phyloP scores from a whole-genome alignment of 2,888 invertebrate genomes.

The Nephrocerus scutellatus region DNA sequence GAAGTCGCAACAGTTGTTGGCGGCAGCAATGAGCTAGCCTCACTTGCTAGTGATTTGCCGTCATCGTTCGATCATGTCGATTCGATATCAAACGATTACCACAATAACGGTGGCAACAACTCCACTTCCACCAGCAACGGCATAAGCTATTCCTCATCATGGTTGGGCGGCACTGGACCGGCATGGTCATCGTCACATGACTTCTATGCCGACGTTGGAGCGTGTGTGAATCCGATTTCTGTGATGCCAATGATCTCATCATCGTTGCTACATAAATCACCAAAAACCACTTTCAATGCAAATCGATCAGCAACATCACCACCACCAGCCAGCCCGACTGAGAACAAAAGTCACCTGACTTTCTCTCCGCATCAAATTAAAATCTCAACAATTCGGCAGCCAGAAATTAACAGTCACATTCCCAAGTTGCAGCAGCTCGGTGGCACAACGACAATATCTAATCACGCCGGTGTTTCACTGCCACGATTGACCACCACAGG shows the following conservation, averaged over 20 bases:
- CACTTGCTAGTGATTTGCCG: constrained; percentile 42
- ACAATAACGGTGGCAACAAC: constrained; percentile 23
- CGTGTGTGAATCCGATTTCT: constrained; percentile 72
- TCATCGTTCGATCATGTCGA: constrained; percentile 48
- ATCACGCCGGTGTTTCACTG: constrained; percentile 30
- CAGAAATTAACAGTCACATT: constrained; percentile 31
- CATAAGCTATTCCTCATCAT: constrained; percentile 28
- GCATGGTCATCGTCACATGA: constrained; percentile 49
- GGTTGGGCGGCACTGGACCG: constrained; percentile 32
- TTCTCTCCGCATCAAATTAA: constrained; percentile 66
- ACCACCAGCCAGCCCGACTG: constrained; percentile 57
- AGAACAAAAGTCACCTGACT: constrained; percentile 55
- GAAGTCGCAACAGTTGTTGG: constrained; percentile 76
- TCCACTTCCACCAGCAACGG: constrained; percentile 18
- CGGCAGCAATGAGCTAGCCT: constrained; percentile 60
- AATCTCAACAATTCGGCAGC: constrained; percentile 40
- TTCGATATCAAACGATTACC: constrained; percentile 35
- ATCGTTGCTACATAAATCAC: constrained; percentile 36
- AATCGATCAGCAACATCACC: constrained; percentile 38
- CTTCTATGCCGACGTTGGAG: constrained; percentile 68
- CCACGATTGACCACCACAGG: constrained; percentile 37
- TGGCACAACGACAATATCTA: constrained; percentile 30
- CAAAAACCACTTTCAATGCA: constrained; percentile 38
- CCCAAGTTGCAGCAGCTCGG: constrained; percentile 40
- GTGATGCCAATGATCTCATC: constrained; percentile 73